Evolutionary conservation across 2,113 vertebrate species (phyloP), one percentile per base, ranked within the genome.

Genomic region (Leucopternis melanops): DNA sequence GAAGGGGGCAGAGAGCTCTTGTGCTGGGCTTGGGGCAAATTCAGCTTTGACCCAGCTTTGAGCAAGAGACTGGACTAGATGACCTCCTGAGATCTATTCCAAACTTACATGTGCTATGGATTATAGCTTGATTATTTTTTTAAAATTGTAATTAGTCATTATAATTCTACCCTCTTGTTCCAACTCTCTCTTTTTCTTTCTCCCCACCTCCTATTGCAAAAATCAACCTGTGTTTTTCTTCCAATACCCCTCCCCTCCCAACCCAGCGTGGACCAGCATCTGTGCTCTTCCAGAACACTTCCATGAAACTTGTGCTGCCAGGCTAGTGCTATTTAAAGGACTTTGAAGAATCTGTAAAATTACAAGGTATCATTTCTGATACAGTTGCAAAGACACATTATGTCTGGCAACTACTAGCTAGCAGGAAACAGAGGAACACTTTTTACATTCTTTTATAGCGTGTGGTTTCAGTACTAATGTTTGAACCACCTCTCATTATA

Each of bases 401-500:
- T 40, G 13, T n/a, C 77, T 84, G 78, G 62, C 18, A 55, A 16
- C 20, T 8, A 4, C 12, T 21, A 15, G 31, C 36, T 34, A 8
- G 44, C 26, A 72, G 73, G 32, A 25, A 52, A 71, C 50, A 45
- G 47, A 61, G 42, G 40, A 81, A 18, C 9, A 10, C 6, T 26
- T 62, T 21, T 47, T 26, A 44, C 8, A 1, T 32, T 62, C 49
- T 62, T 57, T 40, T 73, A 19, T 4, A 27, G 36, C 0, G 0
- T 36, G 27, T 65, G 22, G 19, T 70, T 78, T 70, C 44, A 26
- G 55, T 19, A 12, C 16, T 49, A 23, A 23, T 36, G 65, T 66
- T 42, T n/a, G 73, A 81, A 36, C 1, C 9, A 27, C 13, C 15
- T 57, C 63, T 87, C 1, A 1, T 81, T 31, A 3, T 2, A 8